Evolutionary conservation across 2,113 vertebrate genomes (phyloP), one percentile per base, ranked within the genome.

Genomic region (Tricholaema leucomelas): DNA sequence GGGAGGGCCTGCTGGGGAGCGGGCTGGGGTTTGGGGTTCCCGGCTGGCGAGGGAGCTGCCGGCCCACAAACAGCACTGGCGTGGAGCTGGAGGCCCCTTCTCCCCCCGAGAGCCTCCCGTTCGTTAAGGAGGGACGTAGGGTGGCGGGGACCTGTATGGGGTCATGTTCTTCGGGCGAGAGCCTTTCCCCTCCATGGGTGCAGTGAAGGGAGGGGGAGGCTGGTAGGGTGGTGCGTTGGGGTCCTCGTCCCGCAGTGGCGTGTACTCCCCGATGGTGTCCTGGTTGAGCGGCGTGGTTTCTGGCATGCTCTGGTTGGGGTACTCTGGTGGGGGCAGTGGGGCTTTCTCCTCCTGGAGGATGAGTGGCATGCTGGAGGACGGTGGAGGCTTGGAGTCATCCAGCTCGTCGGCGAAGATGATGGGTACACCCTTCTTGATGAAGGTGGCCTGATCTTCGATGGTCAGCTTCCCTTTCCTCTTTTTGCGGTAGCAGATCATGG

Each of bases 91-190:
- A 98, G 97, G 97, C 97, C 98, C 98, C 97, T 93, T 96, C 97
- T 94, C 94, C 95, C 76, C 72, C 96, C 91, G 71, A 85, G 90
- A 91, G 94, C 92, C 93, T 96, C 94, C 96, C 33, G 21, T 93
- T 95, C 75, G n/a, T 99, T 99, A 99, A 97, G 99, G 99, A 91
- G 99, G 99, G 27, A 99, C 99, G 3, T 99, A 99, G 78, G 99
- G 99, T 5, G 99, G 99, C 14, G 99, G 99, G 38, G 99, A 99
- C 97, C 99, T 98, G 97, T 99, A 99, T 0, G 99, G 97, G 97
- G 99, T 99, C 99, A 99, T 99, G 98, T 99, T 99, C 97, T 99
- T 99, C 88, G 99, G 99, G 64, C 99, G 99, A 56, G 98, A 99
- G 92, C 99, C 99, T 97, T 99, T 99, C 74, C 98, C 98, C 95